A percentile compares a stretch with the other conserved stretches of the same genome.
Conservation (phyloP, 2,797 vertebrate species). For the Karalla daura region DNA sequence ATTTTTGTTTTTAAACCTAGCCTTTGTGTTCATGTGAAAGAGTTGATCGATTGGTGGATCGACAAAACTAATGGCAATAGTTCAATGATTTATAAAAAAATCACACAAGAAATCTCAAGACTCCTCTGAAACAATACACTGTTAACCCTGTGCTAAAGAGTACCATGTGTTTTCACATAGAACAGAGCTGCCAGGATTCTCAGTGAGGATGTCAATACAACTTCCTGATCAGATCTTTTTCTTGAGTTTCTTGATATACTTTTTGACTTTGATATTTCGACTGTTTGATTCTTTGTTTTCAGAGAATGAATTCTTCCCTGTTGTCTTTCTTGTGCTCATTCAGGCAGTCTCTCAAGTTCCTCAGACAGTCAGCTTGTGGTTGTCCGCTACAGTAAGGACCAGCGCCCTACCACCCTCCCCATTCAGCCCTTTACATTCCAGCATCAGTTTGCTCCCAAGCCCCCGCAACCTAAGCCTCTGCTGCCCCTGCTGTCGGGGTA, state of each 20-base stretch:
- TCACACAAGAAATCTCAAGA: no score
- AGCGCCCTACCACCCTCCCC: slow-evolving; percentile 94
- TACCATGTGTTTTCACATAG: no score
- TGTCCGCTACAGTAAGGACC: slow-evolving; percentile 95
- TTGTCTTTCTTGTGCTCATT: background rate
- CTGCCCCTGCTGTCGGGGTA: slow-evolving; percentile 89
- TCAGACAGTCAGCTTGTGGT: slow-evolving; percentile 84
- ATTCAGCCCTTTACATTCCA: slow-evolving; percentile 99
- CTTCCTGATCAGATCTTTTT: no score
- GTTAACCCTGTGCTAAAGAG: no score
- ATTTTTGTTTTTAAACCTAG: background rate
- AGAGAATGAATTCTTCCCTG: background rate
- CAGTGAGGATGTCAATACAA: no score
- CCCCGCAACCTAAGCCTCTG: slow-evolving; percentile 84
- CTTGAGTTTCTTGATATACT: no score
- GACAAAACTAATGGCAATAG: background rate
- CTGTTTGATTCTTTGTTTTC: background rate
- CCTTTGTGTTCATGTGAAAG: background rate
- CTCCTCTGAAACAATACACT: background rate
- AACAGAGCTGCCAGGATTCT: no score
- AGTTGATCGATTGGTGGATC: background rate
- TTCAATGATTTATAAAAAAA: background rate
- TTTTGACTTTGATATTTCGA: no score
- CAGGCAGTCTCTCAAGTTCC: slow-evolving; percentile 77
- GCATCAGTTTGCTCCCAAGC: slow-evolving; percentile 89